Evolutionary conservation across 2,113 vertebrate genomes (phyloP).

Genomic region (Nymphicus hollandicus): DNA sequence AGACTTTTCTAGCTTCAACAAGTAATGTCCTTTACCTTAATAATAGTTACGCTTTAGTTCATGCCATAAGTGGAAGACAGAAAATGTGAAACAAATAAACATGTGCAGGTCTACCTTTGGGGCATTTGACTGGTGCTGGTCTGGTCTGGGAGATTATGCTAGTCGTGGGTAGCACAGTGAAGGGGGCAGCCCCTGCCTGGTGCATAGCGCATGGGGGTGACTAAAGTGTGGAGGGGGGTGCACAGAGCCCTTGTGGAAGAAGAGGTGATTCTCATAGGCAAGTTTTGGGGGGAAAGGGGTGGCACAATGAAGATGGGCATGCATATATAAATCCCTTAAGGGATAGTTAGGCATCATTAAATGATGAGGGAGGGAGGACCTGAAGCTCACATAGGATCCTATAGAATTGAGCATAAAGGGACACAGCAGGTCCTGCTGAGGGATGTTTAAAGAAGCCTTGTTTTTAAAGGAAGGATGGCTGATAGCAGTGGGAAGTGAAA

Average conservation of each 20-base stretch:
- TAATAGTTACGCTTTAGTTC: background rate
- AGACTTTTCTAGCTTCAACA: background rate
- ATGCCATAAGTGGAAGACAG: background rate
- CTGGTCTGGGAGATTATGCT: background rate
- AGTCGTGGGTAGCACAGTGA: accelerated
- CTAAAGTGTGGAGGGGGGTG: background rate
- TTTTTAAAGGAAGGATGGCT: background rate
- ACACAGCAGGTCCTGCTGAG: background rate
- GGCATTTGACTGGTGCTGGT: background rate
- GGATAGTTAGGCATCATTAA: background rate
- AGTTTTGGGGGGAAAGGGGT: background rate
- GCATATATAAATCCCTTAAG: background rate
- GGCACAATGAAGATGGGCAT: background rate
- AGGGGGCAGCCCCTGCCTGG: background rate
- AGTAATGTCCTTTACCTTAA: background rate
- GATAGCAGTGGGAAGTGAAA: background rate
- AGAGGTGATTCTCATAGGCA: background rate
- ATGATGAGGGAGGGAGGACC: background rate
- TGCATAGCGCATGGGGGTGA: accelerated
- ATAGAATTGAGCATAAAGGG: background rate
- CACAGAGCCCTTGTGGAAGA: background rate
- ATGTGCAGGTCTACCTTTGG: accelerated
- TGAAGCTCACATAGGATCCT: background rate
- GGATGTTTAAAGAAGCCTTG: background rate
- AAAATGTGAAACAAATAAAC: background rate